Base-by-base conservation (phyloP, 2,888 invertebrate genomes). In the Ctena decussata region DNA sequence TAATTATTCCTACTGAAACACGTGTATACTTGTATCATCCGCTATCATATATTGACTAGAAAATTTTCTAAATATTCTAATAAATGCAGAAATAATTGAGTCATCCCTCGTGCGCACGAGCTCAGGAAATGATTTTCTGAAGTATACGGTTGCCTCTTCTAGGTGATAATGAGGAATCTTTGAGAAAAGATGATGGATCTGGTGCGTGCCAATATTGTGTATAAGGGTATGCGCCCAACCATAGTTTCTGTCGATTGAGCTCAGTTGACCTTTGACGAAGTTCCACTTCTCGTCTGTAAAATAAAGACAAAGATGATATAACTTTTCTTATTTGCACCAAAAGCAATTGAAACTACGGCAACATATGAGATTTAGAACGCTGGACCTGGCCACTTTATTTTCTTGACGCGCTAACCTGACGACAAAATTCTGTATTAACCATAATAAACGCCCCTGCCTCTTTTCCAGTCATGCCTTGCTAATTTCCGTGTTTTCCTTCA, bases 161-260 rank as follows among this genome's bases (percentile, higher is more conserved):
- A 95, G 90, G 73, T 94, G 92, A 89, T 95, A 95, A 84, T 95
- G 95, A 0, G 95, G 95, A 37, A 95, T 91, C 79, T 91, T 93
- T 32, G 94, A 86, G 86, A 95, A 95, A 76, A 95, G 92, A 87
- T 95, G 95, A 84, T 95, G 95, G 80, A 95, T 92, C 90, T 95
- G 95, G 86, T 94, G 94, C 0, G 93, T 94, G 53, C 95, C 95
- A 30, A 94, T 94, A 80, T 89, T 92, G 91, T 95, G 95, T 76
- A 94, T 94, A 75, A 94, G 78, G 77, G 90, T 82, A 85, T 95
- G 94, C 30, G 93, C 94, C 91, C 92, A 91, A 30, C 95, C 95
- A 84, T 95, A 95, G 82, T 94, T 76, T n/a, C 95, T 91, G 85
- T 95, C 95, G 3, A 95, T 90, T 2, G 94, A 93, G 69, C 94